Conservation (phyloP, 1,140 invertebrate genomes). For the Anastrepha ludens region DNA sequence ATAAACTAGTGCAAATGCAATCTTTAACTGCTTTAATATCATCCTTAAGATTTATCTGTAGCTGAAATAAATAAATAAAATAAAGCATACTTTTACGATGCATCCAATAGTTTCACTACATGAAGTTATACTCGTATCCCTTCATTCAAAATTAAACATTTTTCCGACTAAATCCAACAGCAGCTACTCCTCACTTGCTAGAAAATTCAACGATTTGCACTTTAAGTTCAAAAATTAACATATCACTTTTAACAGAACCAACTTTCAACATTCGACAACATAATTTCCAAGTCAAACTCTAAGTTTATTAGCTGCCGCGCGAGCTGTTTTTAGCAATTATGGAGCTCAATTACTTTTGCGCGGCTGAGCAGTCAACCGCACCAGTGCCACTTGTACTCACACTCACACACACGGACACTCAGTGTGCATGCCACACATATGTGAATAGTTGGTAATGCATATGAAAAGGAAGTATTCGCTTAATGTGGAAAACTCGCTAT, state of each 20-base stretch:
- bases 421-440: neutral
- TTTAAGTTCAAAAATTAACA: slow-evolving; percentile 37
- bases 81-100: too few species aligned
- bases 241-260: slow-evolving; percentile 14
- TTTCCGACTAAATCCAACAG: too few species aligned
- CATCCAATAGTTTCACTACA: too few species aligned
- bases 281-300: slow-evolving; percentile 50
- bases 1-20: too few species aligned
- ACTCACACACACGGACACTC: neutral
- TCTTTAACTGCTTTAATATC: too few species aligned
- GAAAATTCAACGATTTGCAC: neutral
- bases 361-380: slow-evolving; percentile 45
- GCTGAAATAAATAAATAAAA: too few species aligned
- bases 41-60: too few species aligned
- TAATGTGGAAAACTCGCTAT: neutral
- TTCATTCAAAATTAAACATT: too few species aligned
- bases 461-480: neutral
- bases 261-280: slow-evolving; percentile 48
- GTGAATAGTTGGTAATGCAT: neutral
- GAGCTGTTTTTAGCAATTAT: slow-evolving; percentile 43
- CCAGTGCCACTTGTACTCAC: neutral
- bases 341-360: slow-evolving; percentile 50
- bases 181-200: too few species aligned
- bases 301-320: slow-evolving; percentile 41
- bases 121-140: too few species aligned